Percentiles rank a stretch among this genome's conserved stretches.
Conservation (phyloP, 2,888 invertebrate species). For the Drosophila engyochracea region DNA sequence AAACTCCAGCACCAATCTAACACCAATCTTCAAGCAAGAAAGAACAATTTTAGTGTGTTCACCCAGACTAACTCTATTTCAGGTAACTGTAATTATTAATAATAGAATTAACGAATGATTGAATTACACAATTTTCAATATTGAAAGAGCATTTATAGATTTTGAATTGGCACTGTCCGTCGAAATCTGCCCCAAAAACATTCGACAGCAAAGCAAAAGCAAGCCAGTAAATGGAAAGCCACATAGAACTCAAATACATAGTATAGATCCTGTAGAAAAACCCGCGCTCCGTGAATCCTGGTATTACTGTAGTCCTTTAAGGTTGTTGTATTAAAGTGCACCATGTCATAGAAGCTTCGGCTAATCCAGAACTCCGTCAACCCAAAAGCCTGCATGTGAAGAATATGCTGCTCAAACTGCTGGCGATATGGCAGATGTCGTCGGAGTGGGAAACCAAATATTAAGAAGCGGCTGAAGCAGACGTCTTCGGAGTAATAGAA, state of each 20-base stretch:
- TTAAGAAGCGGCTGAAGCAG: conserved; percentile 31
- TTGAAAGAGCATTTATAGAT: not conserved
- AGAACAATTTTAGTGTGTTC: not conserved
- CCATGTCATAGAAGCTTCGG: conserved; percentile 55
- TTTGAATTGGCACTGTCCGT: no score
- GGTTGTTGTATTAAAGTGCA: conserved; percentile 10
- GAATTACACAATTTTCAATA: not conserved
- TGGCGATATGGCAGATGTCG: conserved; percentile 54
- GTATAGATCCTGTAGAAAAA: conserved; percentile 42
- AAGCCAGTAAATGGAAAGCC: conserved; percentile 3
- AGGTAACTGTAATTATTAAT: not conserved
- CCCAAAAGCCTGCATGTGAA: conserved; percentile 40
- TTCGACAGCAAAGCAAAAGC: conserved; percentile 45
- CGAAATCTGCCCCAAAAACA: conserved; percentile 1
- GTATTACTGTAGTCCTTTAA: conserved; percentile 39
- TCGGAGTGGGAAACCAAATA: conserved; percentile 41
- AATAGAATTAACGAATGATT: not conserved
- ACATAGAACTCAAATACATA: conserved; percentile 43
- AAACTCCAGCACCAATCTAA: not conserved
- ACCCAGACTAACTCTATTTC: not conserved
- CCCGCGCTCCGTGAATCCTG: fast-evolving
- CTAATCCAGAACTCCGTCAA: conserved; percentile 41
- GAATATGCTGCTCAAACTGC: conserved; percentile 57
- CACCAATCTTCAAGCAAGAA: no score
- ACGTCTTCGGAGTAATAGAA: conserved; percentile 56